A percentile compares a stretch with the other conserved stretches of the same genome.
These are phyloP conservation scores for Acanthiza pusilla DNA, from an alignment of 2,797 vertebrate species.

Conservation along the genomic window DNA sequence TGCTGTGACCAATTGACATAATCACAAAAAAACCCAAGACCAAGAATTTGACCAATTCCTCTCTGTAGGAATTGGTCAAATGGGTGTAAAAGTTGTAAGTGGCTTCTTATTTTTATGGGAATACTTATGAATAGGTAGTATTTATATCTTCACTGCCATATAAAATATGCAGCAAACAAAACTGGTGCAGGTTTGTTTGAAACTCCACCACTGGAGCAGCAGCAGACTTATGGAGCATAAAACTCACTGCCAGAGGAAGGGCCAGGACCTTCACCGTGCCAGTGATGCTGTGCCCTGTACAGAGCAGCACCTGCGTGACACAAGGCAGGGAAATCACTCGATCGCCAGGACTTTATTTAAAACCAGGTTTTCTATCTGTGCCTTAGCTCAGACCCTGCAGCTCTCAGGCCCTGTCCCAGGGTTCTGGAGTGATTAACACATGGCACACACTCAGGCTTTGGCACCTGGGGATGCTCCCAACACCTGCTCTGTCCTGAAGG, in stretches of 20 bases:
- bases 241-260: background rate
- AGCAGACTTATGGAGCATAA: background rate
- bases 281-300: background rate
- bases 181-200: background rate
- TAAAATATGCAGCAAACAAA: background rate
- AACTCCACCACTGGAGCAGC: background rate
- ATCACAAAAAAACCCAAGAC: background rate
- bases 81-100: background rate
- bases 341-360: background rate
- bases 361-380: background rate
- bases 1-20: background rate
- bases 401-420: background rate
- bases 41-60: too few species aligned
- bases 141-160: background rate
- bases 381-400: background rate
- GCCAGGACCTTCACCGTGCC: background rate
- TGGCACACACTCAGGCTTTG: accelerated
- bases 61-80: background rate
- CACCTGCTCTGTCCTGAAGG: background rate
- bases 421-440: accelerated
- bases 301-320: background rate
- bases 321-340: background rate
- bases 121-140: background rate
- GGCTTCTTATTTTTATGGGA: background rate
- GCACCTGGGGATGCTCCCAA: background rate